Percentiles rank a stretch among this genome's conserved stretches.
Evolutionary conservation across 2,797 vertebrate species (phyloP).

Genomic region (Sciurus vulgaris): DNA sequence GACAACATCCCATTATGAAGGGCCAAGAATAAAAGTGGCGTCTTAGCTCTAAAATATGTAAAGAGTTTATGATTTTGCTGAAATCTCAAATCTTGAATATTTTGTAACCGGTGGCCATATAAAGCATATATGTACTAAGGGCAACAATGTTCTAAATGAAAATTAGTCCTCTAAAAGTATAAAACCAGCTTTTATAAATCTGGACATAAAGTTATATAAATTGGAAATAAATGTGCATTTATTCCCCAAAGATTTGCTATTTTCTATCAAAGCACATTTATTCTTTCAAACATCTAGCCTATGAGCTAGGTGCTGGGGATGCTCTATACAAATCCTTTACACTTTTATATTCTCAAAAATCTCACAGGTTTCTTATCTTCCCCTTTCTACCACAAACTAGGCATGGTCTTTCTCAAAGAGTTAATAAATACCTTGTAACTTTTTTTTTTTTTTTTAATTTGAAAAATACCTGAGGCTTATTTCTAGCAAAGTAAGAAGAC

Average conservation of each 20-base stretch:
- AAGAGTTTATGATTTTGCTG: neutral
- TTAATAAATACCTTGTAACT: neutral
- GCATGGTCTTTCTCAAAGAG: neutral
- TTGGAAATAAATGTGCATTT: neutral
- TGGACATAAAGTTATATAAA: neutral
- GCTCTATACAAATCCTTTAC: neutral
- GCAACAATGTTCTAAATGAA: neutral
- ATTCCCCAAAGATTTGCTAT: neutral
- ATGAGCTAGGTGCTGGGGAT: neutral
- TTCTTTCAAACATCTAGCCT: neutral
- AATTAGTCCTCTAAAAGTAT: constrained; percentile 27
- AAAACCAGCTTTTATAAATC: constrained; percentile 6
- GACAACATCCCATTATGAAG: neutral
- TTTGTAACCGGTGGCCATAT: neutral
- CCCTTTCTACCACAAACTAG: neutral
- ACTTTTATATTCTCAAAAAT: neutral
- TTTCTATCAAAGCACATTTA: neutral
- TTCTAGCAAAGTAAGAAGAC: neutral
- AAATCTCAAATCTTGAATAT: neutral
- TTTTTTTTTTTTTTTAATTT: neutral
- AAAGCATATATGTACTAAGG: neutral
- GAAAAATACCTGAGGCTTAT: constrained; percentile 23
- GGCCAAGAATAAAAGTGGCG: neutral
- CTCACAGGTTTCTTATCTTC: neutral
- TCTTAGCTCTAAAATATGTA: neutral